Evolutionary conservation across 2,797 vertebrate species (phyloP), one percentile per base, ranked within the genome.

Genomic region (Crenuchus spilurus): DNA sequence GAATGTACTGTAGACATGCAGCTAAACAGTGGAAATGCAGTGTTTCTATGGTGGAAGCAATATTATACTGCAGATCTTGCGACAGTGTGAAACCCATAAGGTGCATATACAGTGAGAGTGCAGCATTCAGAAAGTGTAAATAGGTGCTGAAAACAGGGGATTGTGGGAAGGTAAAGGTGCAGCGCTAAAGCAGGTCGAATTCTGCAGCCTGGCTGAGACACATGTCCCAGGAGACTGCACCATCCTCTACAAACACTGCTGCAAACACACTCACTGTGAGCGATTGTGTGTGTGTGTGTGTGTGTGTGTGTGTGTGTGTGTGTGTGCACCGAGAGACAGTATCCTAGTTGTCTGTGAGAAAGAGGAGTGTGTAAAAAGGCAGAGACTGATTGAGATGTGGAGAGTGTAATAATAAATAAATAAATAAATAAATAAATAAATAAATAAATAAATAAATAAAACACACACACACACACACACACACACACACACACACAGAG

Each of bases 221-320:
- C 39, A 2, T 39, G 37, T 74, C 82, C 77, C 78, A 65, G 71
- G 81, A 85, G 82, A 81, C 67, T 80, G 60, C 71, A 79, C 55
- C 68, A 70, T 35, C 33, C 52, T 75, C 67, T 66, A 68, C 65
- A 77, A 84, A 83, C 77, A 83, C 74, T 79, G 77, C 76, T 76
- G 71, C 77, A 65, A 74, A 76, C 64, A 69, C 76, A 70, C 51
- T 11, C 20, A 66, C 72, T 69, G 82, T 64, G 39, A 39, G 78
- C 64, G 18, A 8, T 11, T 22, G 13, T 14, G 18, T n/a, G 55
- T 49, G 51, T 28, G 10, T 42, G 20, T 42, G 61, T 20, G 51
- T 41, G 48, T 30, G 46, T 52, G 18, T 48, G 63, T 39, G 74
- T n/a, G 10, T 42, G 20, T 42, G 61, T 20, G 51, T 41, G 48